Evolutionary conservation across 2,888 invertebrate species (phyloP), one percentile per base, ranked within the genome.

Genomic region (Cerceris ruficornis): DNA sequence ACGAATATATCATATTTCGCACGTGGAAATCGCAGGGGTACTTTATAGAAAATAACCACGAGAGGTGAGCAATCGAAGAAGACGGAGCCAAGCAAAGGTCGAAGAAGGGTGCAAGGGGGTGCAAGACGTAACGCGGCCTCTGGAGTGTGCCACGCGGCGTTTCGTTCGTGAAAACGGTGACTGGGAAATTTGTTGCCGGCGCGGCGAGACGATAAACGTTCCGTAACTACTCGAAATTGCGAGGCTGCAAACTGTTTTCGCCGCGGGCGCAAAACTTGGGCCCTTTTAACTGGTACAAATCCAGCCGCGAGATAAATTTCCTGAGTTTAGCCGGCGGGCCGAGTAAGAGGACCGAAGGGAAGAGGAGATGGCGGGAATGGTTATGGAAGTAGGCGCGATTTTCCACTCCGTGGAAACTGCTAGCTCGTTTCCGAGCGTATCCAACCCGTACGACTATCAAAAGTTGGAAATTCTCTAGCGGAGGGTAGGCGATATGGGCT

Each of bases 211-310:
- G 83, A 86, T 89, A 87, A 89, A 87, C 84, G 86, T 77, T 73
- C 66, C 82, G 85, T 86, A 86, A 86, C 85, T 81, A 79, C 81
- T 86, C 78, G 84, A 83, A 87, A 88, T 87, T 87, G 85, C 86
- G 70, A 69, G 73, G 74, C 77, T 68, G 77, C 69, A 62, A 81
- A 81, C 69, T 67, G 77, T 78, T 79, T 70, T 73, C 46, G 15
- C 43, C 42, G 55, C 46, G 39, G 52, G 61, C 42, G 62, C 69
- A 72, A 82, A 82, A 82, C 76, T 79, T 72, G 72, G 61, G 57
- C 68, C 71, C 72, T 77, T 85, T 75, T 69, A 72, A 85, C 69
- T 62, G 67, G 59, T 64, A 67, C 61, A 61, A 72, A 85, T 79
- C 70, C 66, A 59, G 61, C 60, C 50, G 49, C 69, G 67, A 57